Base-by-base conservation (phyloP, 2,113 vertebrate species). In the Eulemur macaco region DNA sequence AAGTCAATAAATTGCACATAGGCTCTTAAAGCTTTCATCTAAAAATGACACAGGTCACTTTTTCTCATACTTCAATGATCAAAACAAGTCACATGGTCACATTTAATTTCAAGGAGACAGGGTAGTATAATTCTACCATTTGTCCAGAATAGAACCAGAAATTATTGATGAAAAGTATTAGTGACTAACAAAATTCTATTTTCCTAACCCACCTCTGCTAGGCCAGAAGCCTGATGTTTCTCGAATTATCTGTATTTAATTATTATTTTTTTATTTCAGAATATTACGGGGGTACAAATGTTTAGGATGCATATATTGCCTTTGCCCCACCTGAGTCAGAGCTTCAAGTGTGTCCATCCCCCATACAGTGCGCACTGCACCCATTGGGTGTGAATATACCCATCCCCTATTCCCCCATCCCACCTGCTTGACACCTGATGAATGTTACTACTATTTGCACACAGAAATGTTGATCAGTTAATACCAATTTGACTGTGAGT, bases 221-320 rank as follows among this genome's bases (percentile, higher is more conserved):
- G 15, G 11, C 21, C 25, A 8, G 20, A 60, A 81, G 66, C 1
- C 6, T 52, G 12, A 6, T 39, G 7, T 29, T 87, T 83, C 34
- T 89, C 54, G 86, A 87, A 83, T 80, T 89, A 63, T 83, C 9
- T 89, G 27, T 52, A n/a, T 73, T 91, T 82, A 89, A 71, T 68
- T 39, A 77, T 54, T 54, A 54, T 54, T 54, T 18, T 52, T 54
- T 54, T 18, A 54, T 54, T 54, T 54, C 17, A 18, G 17, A 17
- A 54, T 54, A 54, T 54, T 54, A 18, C 17, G 6, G 52, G 52
- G 52, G 52, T 54, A 18, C 52, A 54, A 54, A 18, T 54, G 52
- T 54, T 54, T 54, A 54, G 52, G 52, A 18, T 54, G 18, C 6
- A 6, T 54, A 54, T 54, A 54, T 54, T 54, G 17, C 52, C 52